phyloP scores from a whole-genome alignment of 37 sponge, comb jelly and placozoan species.

The Axinella damicornis region DNA sequence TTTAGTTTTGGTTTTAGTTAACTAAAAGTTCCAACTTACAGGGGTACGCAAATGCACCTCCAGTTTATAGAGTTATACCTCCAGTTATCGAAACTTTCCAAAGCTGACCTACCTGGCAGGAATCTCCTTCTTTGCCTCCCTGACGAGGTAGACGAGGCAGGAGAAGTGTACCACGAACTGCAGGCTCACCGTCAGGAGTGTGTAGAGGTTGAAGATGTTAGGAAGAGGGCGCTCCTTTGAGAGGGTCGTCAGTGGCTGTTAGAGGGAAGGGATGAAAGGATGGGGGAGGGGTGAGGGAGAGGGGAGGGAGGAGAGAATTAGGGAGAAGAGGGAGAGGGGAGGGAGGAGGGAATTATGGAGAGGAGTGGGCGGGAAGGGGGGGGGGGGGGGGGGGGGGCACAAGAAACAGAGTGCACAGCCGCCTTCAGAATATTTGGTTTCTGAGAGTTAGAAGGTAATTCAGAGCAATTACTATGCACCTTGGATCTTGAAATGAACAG shows the following conservation, averaged over 20 bases:
- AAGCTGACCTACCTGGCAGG: conserved; percentile 36
- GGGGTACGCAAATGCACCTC: too few relatives aligned
- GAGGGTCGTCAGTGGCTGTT: conserved; percentile 83
- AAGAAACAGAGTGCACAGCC: too few relatives aligned
- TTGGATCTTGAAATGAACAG: conserved; percentile 91
- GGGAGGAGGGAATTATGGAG: too few relatives aligned
- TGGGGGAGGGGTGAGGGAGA: neutral
- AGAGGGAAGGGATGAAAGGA: neutral
- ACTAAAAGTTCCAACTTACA: too few relatives aligned
- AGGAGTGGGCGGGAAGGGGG: too few relatives aligned
- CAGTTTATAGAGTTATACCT: too few relatives aligned
- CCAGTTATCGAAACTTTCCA: too few relatives aligned
- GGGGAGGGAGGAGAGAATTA: neutral
- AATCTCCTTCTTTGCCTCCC: conserved; percentile 56
- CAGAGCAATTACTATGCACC: conserved; percentile 16
- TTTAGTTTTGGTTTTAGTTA: too few relatives aligned
- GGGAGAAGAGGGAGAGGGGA: too few relatives aligned
- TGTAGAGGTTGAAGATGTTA: conserved; percentile 97
- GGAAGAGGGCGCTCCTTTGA: conserved; percentile 92
- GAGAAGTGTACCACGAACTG: conserved; percentile 92
- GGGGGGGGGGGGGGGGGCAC: too few relatives aligned
- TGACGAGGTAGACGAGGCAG: conserved; percentile 81
- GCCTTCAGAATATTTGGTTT: too few relatives aligned
- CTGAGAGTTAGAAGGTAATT: too few relatives aligned
- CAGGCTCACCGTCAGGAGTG: conserved; percentile 82